These are phyloP conservation scores for Schizopygopsis pylzovi DNA, from an alignment of 2,797 vertebrate species.

Conservation along the genomic window DNA sequence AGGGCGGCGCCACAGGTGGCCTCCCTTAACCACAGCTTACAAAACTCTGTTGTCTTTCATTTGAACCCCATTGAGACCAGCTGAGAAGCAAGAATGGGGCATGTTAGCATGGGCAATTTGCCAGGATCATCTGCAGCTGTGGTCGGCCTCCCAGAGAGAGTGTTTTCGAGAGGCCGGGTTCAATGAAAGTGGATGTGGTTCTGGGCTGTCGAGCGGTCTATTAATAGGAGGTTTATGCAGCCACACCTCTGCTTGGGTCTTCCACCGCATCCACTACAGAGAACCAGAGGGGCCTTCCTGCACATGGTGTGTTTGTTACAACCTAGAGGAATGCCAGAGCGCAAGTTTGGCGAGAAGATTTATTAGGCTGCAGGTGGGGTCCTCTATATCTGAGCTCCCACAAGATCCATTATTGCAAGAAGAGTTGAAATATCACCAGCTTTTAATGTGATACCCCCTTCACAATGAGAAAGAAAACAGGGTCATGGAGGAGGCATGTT, in stretches of 20 bases:
- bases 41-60: constrained; percentile 46
- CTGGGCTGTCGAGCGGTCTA: constrained; percentile 44
- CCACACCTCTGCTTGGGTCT: constrained; percentile 51
- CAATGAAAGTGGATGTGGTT: constrained; percentile 49
- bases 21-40: constrained; percentile 30
- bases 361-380: constrained; percentile 47
- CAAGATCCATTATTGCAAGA: background rate
- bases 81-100: constrained; percentile 42
- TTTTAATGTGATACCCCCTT: background rate
- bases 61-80: constrained; percentile 22
- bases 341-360: constrained; percentile 30
- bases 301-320: constrained; percentile 38
- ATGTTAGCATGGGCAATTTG: constrained; percentile 32
- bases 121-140: constrained; percentile 46
- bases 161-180: constrained; percentile 39
- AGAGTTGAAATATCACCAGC: background rate
- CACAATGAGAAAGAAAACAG: constrained; percentile 18
- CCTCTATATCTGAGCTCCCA: constrained; percentile 21
- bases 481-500: background rate
- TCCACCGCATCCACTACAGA: constrained; percentile 49
- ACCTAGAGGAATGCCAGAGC: constrained; percentile 13
- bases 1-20: constrained; percentile 58
- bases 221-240: constrained; percentile 54
- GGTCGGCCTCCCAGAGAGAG: constrained; percentile 50
- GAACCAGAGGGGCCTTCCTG: constrained; percentile 10